These are phyloP conservation scores for Callimorpha dominula DNA, from an alignment of 2,888 invertebrate species.

Conservation along the genomic window DNA sequence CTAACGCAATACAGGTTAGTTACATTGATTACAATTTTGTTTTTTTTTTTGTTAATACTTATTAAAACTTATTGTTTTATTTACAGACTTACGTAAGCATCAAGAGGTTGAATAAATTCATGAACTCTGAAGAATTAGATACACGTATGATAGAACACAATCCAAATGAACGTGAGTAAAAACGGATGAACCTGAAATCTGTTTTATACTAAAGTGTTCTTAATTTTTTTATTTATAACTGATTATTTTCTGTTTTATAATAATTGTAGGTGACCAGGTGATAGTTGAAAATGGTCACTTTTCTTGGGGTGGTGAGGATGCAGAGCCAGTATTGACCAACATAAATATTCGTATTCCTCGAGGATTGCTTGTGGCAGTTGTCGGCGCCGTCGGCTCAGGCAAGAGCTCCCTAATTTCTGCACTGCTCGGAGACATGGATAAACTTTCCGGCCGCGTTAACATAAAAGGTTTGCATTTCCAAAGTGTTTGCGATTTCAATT, in stretches of 20 bases:
- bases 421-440: constrained; percentile 96
- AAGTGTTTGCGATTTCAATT: neutral
- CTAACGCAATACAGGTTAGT: constrained; percentile 96
- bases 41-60: neutral
- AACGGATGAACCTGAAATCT: too few species aligned
- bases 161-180: constrained; percentile 89
- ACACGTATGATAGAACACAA: constrained; percentile 92
- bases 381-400: constrained; percentile 95
- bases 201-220: too few species aligned
- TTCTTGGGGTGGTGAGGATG: constrained; percentile 94
- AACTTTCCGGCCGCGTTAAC: constrained; percentile 92
- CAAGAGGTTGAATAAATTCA: constrained; percentile 95
- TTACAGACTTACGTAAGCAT: constrained; percentile 95
- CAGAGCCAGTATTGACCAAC: constrained; percentile 90
- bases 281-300: constrained; percentile 95
- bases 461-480: constrained; percentile 76
- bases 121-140: constrained; percentile 96
- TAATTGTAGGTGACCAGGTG: constrained; percentile 89
- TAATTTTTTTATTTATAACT: too few species aligned
- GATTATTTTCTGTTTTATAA: neutral
- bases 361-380: constrained; percentile 92
- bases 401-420: constrained; percentile 96
- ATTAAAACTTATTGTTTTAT: constrained; percentile 11
- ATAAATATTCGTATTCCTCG: constrained; percentile 90
- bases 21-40: constrained; percentile 20